phyloP scores from a whole-genome alignment of 2,113 vertebrate genomes.

The Aegypius monachus region DNA sequence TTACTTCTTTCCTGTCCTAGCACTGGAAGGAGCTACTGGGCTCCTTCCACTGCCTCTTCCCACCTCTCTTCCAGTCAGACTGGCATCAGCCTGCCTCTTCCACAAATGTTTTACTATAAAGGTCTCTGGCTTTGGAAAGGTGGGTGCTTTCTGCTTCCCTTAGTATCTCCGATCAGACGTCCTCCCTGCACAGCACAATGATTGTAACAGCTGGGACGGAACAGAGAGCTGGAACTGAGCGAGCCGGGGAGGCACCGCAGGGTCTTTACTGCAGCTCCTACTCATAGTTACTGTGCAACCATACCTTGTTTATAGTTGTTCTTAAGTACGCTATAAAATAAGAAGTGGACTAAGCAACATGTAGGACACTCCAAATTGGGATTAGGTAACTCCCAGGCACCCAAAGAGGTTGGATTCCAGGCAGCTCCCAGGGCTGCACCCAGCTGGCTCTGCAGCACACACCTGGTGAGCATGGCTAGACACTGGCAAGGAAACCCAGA shows the following conservation, averaged over 20 bases:
- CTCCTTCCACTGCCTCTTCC: neutral
- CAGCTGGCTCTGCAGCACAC: neutral
- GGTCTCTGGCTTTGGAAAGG: neutral
- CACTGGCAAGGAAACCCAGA: neutral
- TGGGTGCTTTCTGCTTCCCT: neutral
- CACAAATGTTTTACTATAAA: neutral
- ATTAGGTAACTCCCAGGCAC: neutral
- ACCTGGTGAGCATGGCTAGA: neutral
- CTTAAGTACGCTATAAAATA: neutral
- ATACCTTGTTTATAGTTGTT: neutral
- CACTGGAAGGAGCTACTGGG: neutral
- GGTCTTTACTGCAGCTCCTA: neutral
- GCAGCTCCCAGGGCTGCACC: neutral
- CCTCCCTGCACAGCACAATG: neutral
- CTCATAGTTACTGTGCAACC: neutral
- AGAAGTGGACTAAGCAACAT: neutral
- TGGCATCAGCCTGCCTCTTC: neutral
- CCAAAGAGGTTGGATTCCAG: neutral
- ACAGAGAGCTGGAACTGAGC: neutral
- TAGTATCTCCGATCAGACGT: neutral
- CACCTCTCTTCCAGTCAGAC: neutral
- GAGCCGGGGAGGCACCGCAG: neutral
- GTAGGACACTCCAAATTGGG: neutral
- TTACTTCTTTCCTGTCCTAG: neutral
- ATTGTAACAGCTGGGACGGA: neutral